These are phyloP conservation scores for Halcyon senegalensis DNA, from an alignment of 2,113 vertebrate species.

Conservation along the genomic window DNA sequence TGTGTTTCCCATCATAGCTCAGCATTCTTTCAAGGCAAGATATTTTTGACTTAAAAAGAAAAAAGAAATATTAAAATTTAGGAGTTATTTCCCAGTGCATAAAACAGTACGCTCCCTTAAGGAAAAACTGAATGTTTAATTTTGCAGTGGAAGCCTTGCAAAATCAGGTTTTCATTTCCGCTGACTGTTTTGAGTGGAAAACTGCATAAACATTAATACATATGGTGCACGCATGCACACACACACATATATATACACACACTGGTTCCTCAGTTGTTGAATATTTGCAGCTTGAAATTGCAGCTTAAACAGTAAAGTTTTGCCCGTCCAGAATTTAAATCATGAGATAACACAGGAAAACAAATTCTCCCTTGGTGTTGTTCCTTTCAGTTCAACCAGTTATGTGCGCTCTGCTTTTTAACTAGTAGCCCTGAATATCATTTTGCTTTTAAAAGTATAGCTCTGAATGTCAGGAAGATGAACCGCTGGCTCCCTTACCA, in stretches of 20 bases:
- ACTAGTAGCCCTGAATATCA: not conserved
- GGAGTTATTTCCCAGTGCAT: not conserved
- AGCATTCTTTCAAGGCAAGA: not conserved
- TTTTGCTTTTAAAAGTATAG: not conserved
- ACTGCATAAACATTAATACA: not conserved
- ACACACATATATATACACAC: not conserved
- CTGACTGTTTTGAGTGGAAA: constrained; percentile 5
- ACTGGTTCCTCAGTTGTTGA: not conserved
- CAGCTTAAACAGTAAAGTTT: not conserved
- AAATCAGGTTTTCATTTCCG: constrained; percentile 34
- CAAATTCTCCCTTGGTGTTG: not conserved
- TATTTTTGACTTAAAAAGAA: not conserved
- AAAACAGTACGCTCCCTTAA: not conserved
- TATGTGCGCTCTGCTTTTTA: not conserved
- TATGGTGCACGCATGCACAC: not conserved
- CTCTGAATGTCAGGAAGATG: not conserved
- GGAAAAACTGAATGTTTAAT: not conserved
- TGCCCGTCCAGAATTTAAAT: not conserved
- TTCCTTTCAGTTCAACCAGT: not conserved
- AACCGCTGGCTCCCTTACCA: not conserved
- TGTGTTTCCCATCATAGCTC: not conserved
- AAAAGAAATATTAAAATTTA: not conserved
- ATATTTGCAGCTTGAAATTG: not conserved
- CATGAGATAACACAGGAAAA: not conserved
- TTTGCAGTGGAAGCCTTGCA: not conserved